phyloP scores from a whole-genome alignment of 2,888 invertebrate genomes.

The Lathronympha strigana region DNA sequence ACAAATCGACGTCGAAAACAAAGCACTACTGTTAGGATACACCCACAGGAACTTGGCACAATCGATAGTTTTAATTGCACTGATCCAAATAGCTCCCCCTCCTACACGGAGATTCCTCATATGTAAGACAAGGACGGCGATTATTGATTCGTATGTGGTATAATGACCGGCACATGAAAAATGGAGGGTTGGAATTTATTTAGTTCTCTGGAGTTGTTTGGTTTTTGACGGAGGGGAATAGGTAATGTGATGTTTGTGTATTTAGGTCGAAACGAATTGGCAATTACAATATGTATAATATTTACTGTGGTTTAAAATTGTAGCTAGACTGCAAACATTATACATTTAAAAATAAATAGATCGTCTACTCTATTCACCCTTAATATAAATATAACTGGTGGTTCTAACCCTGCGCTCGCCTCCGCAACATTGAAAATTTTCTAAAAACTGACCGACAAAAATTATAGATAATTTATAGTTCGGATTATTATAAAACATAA shows the following conservation, averaged over 20 bases:
- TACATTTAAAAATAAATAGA: too few species aligned
- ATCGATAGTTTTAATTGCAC: neutral
- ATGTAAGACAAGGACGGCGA: slow-evolving; percentile 23
- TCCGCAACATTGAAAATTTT: too few species aligned
- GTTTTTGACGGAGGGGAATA: slow-evolving; percentile 23
- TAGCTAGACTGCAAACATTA: neutral
- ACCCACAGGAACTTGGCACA: too few species aligned
- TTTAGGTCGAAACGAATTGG: neutral
- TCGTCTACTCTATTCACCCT: too few species aligned
- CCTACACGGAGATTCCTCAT: neutral
- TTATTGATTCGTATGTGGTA: slow-evolving; percentile 33
- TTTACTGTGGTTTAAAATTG: neutral
- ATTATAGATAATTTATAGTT: too few species aligned
- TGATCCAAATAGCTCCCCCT: slow-evolving; percentile 18
- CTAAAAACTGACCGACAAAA: too few species aligned
- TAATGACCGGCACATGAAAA: slow-evolving; percentile 23
- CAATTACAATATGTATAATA: neutral
- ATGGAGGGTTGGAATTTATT: slow-evolving; percentile 20
- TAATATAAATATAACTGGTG: too few species aligned
- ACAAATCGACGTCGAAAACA: neutral
- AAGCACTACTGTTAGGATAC: too few species aligned
- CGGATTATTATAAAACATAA: too few species aligned
- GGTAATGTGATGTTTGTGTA: slow-evolving; percentile 19
- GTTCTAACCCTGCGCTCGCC: too few species aligned
- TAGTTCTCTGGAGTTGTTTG: slow-evolving; percentile 20